A percentile compares a stretch with the other conserved stretches of the same genome.
Conservation (phyloP, 1,140 invertebrate genomes). For the Globodera rostochiensis region DNA sequence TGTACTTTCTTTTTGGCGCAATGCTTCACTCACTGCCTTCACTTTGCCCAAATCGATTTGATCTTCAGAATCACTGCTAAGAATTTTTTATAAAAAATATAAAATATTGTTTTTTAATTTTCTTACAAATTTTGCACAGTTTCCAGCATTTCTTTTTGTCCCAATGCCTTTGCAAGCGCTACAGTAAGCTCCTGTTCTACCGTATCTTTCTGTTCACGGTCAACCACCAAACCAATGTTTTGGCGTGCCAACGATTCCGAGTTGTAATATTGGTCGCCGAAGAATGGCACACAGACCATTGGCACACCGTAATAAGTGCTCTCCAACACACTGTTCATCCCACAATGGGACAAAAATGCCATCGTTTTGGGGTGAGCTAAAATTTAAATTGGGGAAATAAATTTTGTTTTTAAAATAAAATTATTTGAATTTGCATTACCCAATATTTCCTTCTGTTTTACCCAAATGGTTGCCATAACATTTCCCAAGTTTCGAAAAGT, state of each 20-base stretch:
- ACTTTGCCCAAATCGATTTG: too few relatives aligned
- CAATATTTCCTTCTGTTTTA: constrained; percentile 24
- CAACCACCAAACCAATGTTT: constrained; percentile 30
- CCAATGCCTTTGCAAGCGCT: background rate
- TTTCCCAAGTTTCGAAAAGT: background rate
- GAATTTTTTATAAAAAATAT: constrained; percentile 43
- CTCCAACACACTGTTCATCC: constrained; percentile 78
- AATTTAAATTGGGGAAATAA: background rate
- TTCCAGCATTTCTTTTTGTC: background rate
- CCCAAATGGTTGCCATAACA: constrained; percentile 5
- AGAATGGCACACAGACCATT: constrained; percentile 74
- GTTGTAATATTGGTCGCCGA: constrained; percentile 48
- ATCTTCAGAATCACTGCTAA: too few relatives aligned
- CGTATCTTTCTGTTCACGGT: background rate
- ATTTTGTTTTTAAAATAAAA: too few relatives aligned
- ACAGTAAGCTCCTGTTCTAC: background rate
- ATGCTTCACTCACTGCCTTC: too few relatives aligned
- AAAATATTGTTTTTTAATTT: constrained; percentile 64
- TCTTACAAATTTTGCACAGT: too few relatives aligned
- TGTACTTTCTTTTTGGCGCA: too few relatives aligned
- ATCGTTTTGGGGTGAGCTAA: constrained; percentile 28
- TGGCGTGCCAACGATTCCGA: constrained; percentile 10
- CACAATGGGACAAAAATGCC: constrained; percentile 70
- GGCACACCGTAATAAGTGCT: constrained; percentile 80
- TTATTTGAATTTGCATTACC: background rate